Base-by-base conservation (phyloP, 2,888 invertebrate species). In the Ophion ellenae region DNA sequence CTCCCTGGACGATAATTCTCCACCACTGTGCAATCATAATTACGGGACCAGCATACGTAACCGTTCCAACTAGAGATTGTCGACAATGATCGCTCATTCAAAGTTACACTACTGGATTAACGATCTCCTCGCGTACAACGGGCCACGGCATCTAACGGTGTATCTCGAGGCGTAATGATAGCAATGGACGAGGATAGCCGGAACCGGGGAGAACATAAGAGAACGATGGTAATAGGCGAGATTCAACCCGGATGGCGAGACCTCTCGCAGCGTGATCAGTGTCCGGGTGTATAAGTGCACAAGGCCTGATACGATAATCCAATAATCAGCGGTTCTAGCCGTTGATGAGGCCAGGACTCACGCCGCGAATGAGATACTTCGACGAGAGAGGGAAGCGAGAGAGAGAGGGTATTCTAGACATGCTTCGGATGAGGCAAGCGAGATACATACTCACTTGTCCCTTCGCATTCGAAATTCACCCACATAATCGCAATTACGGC, bases 321-420 rank as follows among this genome's bases (percentile, higher is more conserved):
- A 85, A 83, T 85, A 83, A 86, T 85, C 85, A 83, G 78, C 80
- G 84, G 82, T 81, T 83, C 83, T 78, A 83, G 57, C 61, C 73
- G 81, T 84, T 86, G 86, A 86, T 86, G 81, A 85, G 79, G 53
- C 64, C 73, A 57, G 76, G 76, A 79, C 64, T 67, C 74, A 64
- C 57, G 28, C 32, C 20, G 64, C 64, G 63, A 59, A 81, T 66
- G 84, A 64, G 77, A 77, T 69, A 78, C 70, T 20, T 67, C 78
- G 53, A 69, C 47, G 45, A 53, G 77, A 53, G 14, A 3, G 17
- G 53, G 47, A 69, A 81, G 45, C 75, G 80, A 70, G 76, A 47
- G 20, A 74, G 36, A 11, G 17, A 69, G 69, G 69, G 80, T 57
- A 80, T 82, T 87, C 69, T 81, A 85, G 81, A 83, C 81, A 74